Conservation (phyloP, 2,113 vertebrate genomes). For the Phalacrocorax aristotelis region DNA sequence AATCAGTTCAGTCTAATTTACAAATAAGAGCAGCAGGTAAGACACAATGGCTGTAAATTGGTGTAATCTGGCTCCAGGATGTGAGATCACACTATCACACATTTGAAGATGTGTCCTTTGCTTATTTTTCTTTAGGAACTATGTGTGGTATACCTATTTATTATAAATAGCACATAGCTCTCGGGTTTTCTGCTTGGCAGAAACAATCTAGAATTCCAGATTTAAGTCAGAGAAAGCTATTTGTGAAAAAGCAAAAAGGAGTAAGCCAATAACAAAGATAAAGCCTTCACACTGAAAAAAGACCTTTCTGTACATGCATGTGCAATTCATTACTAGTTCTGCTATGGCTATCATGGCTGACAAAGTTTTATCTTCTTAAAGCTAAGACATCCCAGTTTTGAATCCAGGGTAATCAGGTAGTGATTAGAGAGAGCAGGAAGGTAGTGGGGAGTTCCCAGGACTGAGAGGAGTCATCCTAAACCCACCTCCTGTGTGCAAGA, state of each 20-base stretch:
- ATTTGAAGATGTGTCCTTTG: neutral
- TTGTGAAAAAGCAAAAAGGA: neutral
- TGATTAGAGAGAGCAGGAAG: neutral
- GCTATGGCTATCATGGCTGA: neutral
- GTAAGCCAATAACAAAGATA: neutral
- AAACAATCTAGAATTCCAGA: neutral
- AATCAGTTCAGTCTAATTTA: neutral
- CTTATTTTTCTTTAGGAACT: neutral
- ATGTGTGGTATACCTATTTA: neutral
- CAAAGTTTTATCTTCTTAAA: neutral
- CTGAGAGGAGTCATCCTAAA: neutral
- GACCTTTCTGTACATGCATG: neutral
- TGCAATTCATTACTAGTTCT: neutral
- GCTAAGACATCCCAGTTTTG: neutral
- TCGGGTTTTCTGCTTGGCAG: neutral
- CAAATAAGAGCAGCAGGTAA: neutral
- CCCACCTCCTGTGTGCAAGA: neutral
- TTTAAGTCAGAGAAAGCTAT: neutral
- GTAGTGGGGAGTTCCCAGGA: neutral
- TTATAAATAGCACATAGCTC: neutral
- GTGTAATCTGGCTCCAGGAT: neutral
- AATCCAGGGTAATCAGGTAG: neutral
- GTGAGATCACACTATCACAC: neutral
- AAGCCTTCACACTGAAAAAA: neutral
- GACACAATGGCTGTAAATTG: neutral